These are phyloP conservation scores for Drosophila elegans DNA, from an alignment of 1,140 invertebrate genomes.

Conservation along the genomic window DNA sequence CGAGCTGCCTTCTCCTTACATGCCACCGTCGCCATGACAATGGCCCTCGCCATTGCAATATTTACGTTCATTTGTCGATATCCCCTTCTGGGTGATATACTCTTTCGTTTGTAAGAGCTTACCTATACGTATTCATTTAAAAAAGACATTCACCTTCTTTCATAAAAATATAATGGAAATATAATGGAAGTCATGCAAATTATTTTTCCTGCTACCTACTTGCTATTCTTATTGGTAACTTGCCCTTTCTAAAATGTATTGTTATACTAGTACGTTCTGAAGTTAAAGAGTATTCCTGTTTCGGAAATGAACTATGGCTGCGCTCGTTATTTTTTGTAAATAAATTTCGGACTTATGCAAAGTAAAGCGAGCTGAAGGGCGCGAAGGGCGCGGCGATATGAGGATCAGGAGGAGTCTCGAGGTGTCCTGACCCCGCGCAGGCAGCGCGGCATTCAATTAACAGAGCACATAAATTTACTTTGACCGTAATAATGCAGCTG, in stretches of 20 bases:
- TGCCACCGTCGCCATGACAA: slow-evolving; percentile 32
- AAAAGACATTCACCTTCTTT: no score
- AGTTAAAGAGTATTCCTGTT: neutral
- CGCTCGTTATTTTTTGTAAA: slow-evolving; percentile 46
- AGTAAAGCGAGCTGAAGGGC: slow-evolving; percentile 23
- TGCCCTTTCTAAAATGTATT: no score
- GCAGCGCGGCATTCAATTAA: slow-evolving; percentile 71
- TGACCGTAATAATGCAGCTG: slow-evolving; percentile 78
- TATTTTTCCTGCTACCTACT: no score
- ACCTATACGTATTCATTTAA: no score
- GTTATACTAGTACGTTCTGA: no score
- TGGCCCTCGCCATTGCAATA: slow-evolving; percentile 38
- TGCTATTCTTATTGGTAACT: no score
- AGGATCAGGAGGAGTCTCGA: slow-evolving; percentile 26
- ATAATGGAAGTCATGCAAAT: no score
- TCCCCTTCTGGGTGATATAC: slow-evolving; percentile 16
- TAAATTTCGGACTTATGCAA: slow-evolving; percentile 78
- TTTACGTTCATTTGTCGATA: slow-evolving; percentile 75
- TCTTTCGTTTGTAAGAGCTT: neutral
- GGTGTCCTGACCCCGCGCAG: slow-evolving; percentile 51
- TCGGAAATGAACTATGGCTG: neutral
- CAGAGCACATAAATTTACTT: slow-evolving; percentile 79
- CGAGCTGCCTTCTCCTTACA: slow-evolving; percentile 20
- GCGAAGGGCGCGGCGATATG: slow-evolving; percentile 8
- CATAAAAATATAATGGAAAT: no score